These are phyloP conservation scores for Neomonachus schauinslandi DNA, from an alignment of 2,113 vertebrate genomes.

Conservation along the genomic window DNA sequence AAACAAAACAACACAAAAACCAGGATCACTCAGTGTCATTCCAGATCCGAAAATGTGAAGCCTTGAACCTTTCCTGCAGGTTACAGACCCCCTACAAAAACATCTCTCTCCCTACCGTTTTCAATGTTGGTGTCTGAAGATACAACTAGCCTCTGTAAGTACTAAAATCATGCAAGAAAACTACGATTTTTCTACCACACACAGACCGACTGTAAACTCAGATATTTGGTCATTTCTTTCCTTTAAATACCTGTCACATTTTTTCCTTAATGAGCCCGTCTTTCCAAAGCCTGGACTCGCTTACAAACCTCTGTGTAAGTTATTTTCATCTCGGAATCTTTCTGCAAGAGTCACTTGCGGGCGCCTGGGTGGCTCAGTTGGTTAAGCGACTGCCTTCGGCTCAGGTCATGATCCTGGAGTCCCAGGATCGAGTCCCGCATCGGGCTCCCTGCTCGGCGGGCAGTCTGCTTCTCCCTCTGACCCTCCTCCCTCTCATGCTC, in stretches of 20 bases:
- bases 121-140: not conserved
- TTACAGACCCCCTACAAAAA: not conserved
- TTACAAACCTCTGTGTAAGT: not conserved
- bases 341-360: not conserved
- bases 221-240: not conserved
- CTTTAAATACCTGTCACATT: not conserved
- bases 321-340: conserved; percentile 24
- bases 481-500: no score
- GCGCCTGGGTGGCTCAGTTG: no score
- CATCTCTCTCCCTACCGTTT: not conserved
- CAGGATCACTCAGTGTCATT: not conserved
- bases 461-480: no score
- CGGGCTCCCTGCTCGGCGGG: no score
- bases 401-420: no score
- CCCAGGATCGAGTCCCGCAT: no score
- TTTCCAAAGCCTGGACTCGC: not conserved
- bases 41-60: not conserved
- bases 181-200: not conserved
- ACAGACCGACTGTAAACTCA: not conserved
- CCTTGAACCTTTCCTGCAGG: not conserved
- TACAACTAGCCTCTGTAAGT: not conserved
- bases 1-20: not conserved
- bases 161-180: not conserved
- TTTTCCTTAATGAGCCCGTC: not conserved
- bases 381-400: no score